Base-by-base conservation (phyloP, 2,797 vertebrate genomes). In the Sebastes umbrosus region DNA sequence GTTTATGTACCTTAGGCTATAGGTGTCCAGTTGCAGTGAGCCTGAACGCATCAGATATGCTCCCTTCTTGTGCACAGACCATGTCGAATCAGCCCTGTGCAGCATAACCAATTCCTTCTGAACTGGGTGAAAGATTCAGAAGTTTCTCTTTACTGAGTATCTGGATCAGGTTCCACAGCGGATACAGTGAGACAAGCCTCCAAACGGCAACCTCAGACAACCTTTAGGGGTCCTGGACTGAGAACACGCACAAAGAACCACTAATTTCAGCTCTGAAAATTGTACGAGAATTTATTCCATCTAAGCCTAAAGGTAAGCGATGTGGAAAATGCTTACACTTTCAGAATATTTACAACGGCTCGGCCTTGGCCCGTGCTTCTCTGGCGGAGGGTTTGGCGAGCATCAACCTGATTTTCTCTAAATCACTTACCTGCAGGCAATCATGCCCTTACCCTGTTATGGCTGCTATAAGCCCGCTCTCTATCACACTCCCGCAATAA, bases 291-390 rank as follows among this genome's bases (percentile, higher is more conserved):
- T 93, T 88, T 93, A 93, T 93, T 92, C 85, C 80, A 83, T 76
- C 31, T 7, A 11, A 81, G 75, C 71, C 79, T 50, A 60, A 75
- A 86, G 82, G 89, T 94, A 91, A 88, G 89, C 74, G 60, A 85
- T 87, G 86, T 85, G 84, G 83, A 94, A 95, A 95, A 88, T 59
- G 90, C 92, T 94, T 95, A 94, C 93, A 90, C 84, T 92, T 87
- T 64, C 62, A 83, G 81, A 91, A 91, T 92, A 95, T 91, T 84
- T 92, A 93, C 93, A 83, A 87, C 88, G 76, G 81, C 79, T 75
- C 78, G 84, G 93, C 90, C 91, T 94, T 92, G 93, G 88, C 88
- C 79, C 7, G 31, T 69, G 78, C 74, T 46, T 89, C 82, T 73
- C 72, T 34, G 52, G 88, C 76, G 67, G 77, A 82, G 20, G 84